Evolutionary conservation across 2,797 vertebrate genomes (phyloP).

Genomic region (Hemitrygon akajei): DNA sequence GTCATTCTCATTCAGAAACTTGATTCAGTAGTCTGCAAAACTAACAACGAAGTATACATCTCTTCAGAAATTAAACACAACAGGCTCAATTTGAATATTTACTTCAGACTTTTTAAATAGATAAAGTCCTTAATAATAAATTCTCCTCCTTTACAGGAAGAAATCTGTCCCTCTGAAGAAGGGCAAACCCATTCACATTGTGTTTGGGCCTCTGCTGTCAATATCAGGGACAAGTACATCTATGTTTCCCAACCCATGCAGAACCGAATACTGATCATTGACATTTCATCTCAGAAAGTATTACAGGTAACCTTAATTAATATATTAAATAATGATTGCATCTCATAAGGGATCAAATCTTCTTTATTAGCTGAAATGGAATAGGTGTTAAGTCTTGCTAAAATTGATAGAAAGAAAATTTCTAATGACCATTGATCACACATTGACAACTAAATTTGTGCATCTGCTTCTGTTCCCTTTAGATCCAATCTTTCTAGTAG

Average conservation of each 20-base stretch:
- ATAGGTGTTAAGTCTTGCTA: not conserved
- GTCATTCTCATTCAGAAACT: not conserved
- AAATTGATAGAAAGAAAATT: not conserved
- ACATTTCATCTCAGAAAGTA: slow-evolving; percentile 83
- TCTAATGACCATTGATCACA: not conserved
- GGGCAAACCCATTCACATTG: slow-evolving; percentile 65
- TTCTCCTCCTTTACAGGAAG: slow-evolving; percentile 63
- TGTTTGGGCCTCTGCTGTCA: slow-evolving; percentile 84
- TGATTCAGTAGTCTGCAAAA: not conserved
- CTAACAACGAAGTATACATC: not conserved
- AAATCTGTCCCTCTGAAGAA: slow-evolving; percentile 76
- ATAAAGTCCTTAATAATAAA: not conserved
- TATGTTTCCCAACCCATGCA: slow-evolving; percentile 80
- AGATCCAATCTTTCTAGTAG: not conserved
- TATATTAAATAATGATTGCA: not conserved
- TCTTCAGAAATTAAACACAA: not conserved
- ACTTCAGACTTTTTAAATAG: not conserved
- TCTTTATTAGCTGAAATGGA: not conserved
- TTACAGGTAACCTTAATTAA: slow-evolving; percentile 66
- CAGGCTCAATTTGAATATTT: not conserved
- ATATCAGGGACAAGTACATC: slow-evolving; percentile 82
- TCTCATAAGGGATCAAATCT: not conserved
- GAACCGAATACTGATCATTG: slow-evolving; percentile 77
- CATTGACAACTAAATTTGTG: not conserved
- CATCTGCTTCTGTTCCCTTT: not conserved